phyloP scores from a whole-genome alignment of 2,888 invertebrate genomes.

The Nycteola revayana region DNA sequence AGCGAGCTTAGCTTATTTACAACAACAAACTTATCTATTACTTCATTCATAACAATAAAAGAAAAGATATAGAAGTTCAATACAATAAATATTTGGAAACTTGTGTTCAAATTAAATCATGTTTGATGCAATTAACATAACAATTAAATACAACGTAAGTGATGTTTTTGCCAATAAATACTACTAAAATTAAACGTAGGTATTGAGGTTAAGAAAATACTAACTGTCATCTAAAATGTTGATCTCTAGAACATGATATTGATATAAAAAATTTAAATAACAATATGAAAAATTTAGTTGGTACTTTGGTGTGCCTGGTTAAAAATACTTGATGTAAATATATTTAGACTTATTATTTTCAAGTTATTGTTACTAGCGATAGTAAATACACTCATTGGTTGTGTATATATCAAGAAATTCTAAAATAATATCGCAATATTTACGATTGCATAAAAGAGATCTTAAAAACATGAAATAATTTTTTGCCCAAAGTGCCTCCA shows the following conservation, averaged over 20 bases:
- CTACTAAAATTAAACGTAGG: too few species aligned
- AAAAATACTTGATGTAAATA: too few species aligned
- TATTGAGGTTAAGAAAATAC: slow-evolving; percentile 32
- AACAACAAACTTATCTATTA: slow-evolving; percentile 54
- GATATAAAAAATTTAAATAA: slow-evolving; percentile 11
- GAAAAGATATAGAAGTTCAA: slow-evolving; percentile 42
- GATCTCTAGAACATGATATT: slow-evolving; percentile 42
- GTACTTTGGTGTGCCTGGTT: too few species aligned
- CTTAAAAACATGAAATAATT: too few species aligned
- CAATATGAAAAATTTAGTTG: too few species aligned
- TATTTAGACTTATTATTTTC: too few species aligned
- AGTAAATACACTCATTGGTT: too few species aligned
- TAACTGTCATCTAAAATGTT: slow-evolving; percentile 52
- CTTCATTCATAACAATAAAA: slow-evolving; percentile 49
- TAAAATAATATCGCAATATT: too few species aligned
- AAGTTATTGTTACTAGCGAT: too few species aligned
- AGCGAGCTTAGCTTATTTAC: slow-evolving; percentile 78
- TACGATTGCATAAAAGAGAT: neutral
- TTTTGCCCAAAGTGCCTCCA: too few species aligned
- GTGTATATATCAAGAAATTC: too few species aligned
- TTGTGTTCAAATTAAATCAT: slow-evolving; percentile 37
- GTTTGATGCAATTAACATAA: slow-evolving; percentile 36
- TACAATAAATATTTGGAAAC: slow-evolving; percentile 36
- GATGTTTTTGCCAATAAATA: slow-evolving; percentile 80
- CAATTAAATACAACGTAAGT: slow-evolving; percentile 37